These are phyloP conservation scores for Dolichopus griseipennis DNA, from an alignment of 2,888 invertebrate genomes.

Conservation along the genomic window DNA sequence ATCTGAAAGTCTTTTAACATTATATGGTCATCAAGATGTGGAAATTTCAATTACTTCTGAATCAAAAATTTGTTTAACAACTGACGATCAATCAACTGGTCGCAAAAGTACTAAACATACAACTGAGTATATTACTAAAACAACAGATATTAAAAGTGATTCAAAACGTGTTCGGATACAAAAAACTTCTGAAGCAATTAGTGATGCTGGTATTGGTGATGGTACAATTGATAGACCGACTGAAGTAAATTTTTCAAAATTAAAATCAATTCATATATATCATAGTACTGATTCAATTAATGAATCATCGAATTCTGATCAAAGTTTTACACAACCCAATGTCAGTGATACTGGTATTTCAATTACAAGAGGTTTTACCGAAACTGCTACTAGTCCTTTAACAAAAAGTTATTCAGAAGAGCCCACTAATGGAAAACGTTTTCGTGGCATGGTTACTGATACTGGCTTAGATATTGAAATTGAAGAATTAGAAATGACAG, in stretches of 20 bases:
- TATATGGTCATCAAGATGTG: constrained; percentile 48
- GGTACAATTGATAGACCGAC: background rate
- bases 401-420: constrained; percentile 35
- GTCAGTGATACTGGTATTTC: constrained; percentile 50
- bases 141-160: constrained; percentile 39
- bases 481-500: constrained; percentile 49
- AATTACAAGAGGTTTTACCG: constrained; percentile 43
- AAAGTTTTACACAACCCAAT: constrained; percentile 45
- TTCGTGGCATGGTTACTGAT: constrained; percentile 42
- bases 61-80: constrained; percentile 47
- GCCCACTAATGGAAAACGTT: constrained; percentile 22
- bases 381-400: constrained; percentile 43
- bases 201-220: constrained; percentile 36
- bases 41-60: constrained; percentile 49
- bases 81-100: constrained; percentile 23
- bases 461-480: constrained; percentile 40
- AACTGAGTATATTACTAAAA: constrained; percentile 15
- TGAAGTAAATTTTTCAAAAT: constrained; percentile 47
- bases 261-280: constrained; percentile 46
- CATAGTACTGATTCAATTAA: constrained; percentile 39
- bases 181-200: constrained; percentile 23
- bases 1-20: constrained; percentile 47
- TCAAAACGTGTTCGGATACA: constrained; percentile 22
- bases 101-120: constrained; percentile 17
- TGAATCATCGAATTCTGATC: constrained; percentile 45